Evolutionary conservation across 1,140 invertebrate species (phyloP), one percentile per base, ranked within the genome.

Genomic region (Procambarus virginalis): DNA sequence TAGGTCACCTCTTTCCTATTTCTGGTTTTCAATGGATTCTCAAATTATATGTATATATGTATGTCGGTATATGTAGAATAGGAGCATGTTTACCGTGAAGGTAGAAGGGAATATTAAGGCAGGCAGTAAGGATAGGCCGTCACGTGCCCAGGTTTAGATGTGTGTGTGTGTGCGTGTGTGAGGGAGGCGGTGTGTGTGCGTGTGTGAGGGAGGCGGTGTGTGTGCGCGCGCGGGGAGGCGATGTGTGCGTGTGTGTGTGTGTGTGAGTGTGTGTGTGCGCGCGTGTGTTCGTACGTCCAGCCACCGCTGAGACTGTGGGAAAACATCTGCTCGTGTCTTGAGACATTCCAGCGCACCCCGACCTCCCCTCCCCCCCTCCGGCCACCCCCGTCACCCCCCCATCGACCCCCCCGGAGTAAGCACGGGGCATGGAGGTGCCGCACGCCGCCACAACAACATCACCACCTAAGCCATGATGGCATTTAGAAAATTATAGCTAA

Each of bases 291-390:
- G 82, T 90, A 34, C 8, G 89, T 90, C 10, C 77, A 83, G 55
- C 70, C 89, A 6, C 55, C 60, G 48, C 64, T 80, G 89, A 90
- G 89, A 89, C 87, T 90, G 89, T 90, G 89, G 89, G 89, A 90
- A 90, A 90, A 90, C 89, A 90, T 90, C 89, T 90, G 89, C 89
- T 77, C 89, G 82, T 89, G 87, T 90, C 89, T 90, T 90, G 89
- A 90, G 89, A 90, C 89, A 90, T 90, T 90, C 89, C 89, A 90
- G 83, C 83, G 89, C 76, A 90, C 83, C 89, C 83, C 83, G 45
- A 75, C 76, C 45, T 14, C 48, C 75, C 77, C 73, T 48, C 20
- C 51, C 76, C 12, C 20, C 48, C 64, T 4, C 9, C n/a, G n/a
- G 49, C 49, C 78, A 4, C 4, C 51, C 78, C 79, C 86, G 22